Evolutionary conservation across 1,140 invertebrate genomes (phyloP).

Genomic region (Pseudomyrmex sp.): DNA sequence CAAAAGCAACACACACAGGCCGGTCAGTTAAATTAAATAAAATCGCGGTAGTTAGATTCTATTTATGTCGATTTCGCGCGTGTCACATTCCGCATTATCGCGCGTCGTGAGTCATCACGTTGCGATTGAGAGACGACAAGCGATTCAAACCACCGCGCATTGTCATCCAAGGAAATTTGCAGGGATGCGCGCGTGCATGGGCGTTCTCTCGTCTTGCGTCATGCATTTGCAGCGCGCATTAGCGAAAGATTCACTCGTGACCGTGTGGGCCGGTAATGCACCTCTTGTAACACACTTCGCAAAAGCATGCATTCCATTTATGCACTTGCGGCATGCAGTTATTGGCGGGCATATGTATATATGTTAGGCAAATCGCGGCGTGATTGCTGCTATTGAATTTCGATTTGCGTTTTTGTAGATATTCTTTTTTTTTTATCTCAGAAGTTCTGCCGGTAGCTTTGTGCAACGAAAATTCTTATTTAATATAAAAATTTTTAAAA

Average conservation of each 20-base stretch:
- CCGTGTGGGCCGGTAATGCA: slow-evolving; percentile 54
- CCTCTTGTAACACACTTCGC: slow-evolving; percentile 31
- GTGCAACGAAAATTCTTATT: neutral
- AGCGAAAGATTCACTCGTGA: slow-evolving; percentile 36
- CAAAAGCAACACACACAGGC: no score
- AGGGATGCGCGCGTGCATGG: slow-evolving; percentile 48
- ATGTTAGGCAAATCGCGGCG: slow-evolving; percentile 8
- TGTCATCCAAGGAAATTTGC: slow-evolving; percentile 43
- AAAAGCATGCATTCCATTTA: slow-evolving; percentile 67
- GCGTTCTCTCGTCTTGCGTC: slow-evolving; percentile 61
- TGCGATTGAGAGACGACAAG: slow-evolving; percentile 1
- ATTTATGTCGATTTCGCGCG: neutral
- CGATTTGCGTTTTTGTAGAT: neutral
- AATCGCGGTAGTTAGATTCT: no score
- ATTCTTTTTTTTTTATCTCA: no score
- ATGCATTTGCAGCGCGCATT: slow-evolving; percentile 50
- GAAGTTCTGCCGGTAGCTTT: no score
- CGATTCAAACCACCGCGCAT: slow-evolving; percentile 30
- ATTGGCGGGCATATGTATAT: neutral
- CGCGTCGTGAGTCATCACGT: slow-evolving; percentile 43
- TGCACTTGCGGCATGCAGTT: slow-evolving; percentile 32
- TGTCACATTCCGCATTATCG: neutral
- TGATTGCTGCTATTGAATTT: neutral
- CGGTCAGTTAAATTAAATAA: no score
- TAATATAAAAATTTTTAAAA: neutral